A percentile compares a stretch with the other conserved stretches of the same genome.
phyloP scores from a whole-genome alignment of 2,797 vertebrate genomes.

The Macropodus opercularis region DNA sequence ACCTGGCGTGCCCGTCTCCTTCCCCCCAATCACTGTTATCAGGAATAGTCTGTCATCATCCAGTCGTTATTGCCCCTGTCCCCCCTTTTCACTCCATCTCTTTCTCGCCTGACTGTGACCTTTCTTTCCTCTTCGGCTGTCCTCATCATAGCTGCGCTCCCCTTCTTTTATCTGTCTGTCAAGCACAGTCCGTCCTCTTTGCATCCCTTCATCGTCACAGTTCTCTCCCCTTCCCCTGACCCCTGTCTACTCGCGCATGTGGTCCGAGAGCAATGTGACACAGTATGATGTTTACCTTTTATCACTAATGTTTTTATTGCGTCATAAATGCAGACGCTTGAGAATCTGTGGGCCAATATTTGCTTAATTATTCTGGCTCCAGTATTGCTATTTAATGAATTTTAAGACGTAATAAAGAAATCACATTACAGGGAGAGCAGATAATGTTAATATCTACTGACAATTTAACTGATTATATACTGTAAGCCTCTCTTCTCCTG shows the following conservation, averaged over 20 bases:
- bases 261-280: constrained; percentile 11
- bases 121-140: constrained; percentile 48
- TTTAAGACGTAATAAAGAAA: constrained; percentile 78
- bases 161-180: constrained; percentile 57
- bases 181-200: constrained; percentile 42
- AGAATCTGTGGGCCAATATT: constrained; percentile 72
- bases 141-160: constrained; percentile 43
- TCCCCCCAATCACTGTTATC: constrained; percentile 35
- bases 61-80: constrained; percentile 22
- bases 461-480: constrained; percentile 74
- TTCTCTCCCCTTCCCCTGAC: constrained; percentile 2
- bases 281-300: constrained; percentile 68
- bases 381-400: constrained; percentile 80
- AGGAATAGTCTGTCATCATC: constrained; percentile 28
- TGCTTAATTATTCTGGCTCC: constrained; percentile 74
- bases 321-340: constrained; percentile 57
- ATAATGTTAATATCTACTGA: constrained; percentile 74
- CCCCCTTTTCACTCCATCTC: neutral
- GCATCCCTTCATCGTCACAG: constrained; percentile 23
- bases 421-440: constrained; percentile 62
- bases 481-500: constrained; percentile 58
- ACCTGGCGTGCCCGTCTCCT: constrained; percentile 21
- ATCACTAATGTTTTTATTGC: constrained; percentile 78
- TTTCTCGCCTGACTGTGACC: constrained; percentile 35
- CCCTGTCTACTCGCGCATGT: constrained; percentile 12